Evolutionary conservation across 1,140 invertebrate species (phyloP), one percentile per base, ranked within the genome.

Genomic region (Atta cephalotes): DNA sequence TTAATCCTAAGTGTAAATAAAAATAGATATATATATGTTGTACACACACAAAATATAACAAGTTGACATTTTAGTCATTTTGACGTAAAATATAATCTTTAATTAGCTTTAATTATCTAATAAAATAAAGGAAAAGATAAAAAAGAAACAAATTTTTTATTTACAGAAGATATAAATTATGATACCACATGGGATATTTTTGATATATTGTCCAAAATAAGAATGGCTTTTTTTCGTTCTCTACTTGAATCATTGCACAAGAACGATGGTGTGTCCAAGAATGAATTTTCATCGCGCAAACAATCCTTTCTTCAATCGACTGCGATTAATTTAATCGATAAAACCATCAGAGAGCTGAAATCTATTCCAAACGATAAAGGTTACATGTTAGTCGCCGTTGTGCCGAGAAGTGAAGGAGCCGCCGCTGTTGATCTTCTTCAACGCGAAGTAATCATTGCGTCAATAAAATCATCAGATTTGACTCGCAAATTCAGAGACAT

Each of bases 161-260:
- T 81, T 16, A 6, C 12, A 77, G 56, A 2, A 28, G 35, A 10
- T 28, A 18, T 49, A 9, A 63, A 65, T 63, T 31, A 84, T 5
- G 88, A 86, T 14, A 28, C 39, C 3, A 53, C 90, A 5, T 92
- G 86, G 93, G 76, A 91, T 14, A 66, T 94, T 28, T 89, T 93
- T 31, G 85, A 92, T 7, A 21, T 91, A 51, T 90, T 94, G 31
- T 91, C 88, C 12, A 90, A 84, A 76, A 89, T 94, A 7, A 87
- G 91, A 68, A 78, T 89, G 2, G 89, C 91, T 1, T 87, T 93
- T 9, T 92, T 92, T 49, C 88, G 88, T 0, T 88, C 85, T 12
- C 39, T 94, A 25, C 65, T 93, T 14, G 88, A 92, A 21, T 90
- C 85, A 21, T 70, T 93, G 1, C 56, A 74, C 6, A 74, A 71